Base-by-base conservation (phyloP, 2,113 vertebrate genomes). In the Rhinolophus sinicus region DNA sequence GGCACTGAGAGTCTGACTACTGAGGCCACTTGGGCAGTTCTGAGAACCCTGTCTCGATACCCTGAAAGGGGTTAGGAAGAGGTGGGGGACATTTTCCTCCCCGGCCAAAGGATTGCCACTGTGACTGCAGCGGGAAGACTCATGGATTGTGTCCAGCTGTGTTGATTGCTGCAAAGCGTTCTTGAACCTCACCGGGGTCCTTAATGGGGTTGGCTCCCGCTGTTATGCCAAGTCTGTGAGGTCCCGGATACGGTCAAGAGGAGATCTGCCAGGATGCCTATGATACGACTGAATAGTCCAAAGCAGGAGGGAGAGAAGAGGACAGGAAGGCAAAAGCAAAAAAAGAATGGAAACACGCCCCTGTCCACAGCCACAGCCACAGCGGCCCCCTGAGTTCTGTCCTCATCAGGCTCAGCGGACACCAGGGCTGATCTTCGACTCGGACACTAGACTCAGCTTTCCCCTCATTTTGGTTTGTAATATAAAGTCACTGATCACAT, bases 331-430 rank as follows among this genome's bases (percentile, higher is more conserved):
- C 21, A n/a, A 52, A 82, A 30, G 11, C n/a, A 54, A 9, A 81
- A 47, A 47, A 14, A 72, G 30, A 56, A 9, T 6, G 22, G 6
- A 56, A 73, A 26, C 9, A 56, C 26, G 3, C 60, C 11, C 28
- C 21, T 19, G 38, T 5, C 80, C 19, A 6, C 0, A 9, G 28
- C 22, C 50, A 35, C 26, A 22, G 13, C 26, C 13, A 14, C 0
- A 8, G 40, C 7, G 26, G 6, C 47, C 60, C n/a, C 38, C 47
- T 33, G 69, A 69, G 40, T 4, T 50, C 35, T 35, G 64, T 64
- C 8, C 19, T 24, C 40, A 15, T 52, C 65, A 50, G 65, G 50
- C 26, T 10, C 16, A 14, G 52, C 52, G 52, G 26, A 84, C 12
- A n/a, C 16, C 60, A 80, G 52, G 18, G 7, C 38, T 24, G 52